Percentiles rank a stretch among this genome's conserved stretches.
phyloP scores from a whole-genome alignment of 1,140 invertebrate genomes.

The Magallana gigas region DNA sequence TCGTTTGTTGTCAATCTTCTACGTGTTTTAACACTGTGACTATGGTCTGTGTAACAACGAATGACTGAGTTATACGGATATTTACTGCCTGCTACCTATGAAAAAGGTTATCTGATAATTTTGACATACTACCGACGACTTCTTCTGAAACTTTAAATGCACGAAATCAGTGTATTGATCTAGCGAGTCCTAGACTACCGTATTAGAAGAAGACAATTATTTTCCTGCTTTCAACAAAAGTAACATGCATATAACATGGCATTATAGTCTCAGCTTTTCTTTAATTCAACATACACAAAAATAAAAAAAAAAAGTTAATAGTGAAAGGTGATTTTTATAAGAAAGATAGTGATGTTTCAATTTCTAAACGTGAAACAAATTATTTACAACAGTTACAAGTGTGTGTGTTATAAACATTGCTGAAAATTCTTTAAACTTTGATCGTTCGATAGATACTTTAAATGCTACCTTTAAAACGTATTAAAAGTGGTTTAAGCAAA shows the following conservation, averaged over 20 bases:
- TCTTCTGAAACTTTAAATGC: neutral
- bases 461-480: neutral
- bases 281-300: neutral
- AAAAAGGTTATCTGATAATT: slow-evolving; percentile 25
- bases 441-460: neutral
- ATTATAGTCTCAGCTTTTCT: neutral
- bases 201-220: neutral
- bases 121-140: slow-evolving; percentile 12
- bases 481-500: neutral
- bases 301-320: neutral
- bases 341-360: neutral
- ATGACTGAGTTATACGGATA: slow-evolving; percentile 1
- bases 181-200: neutral
- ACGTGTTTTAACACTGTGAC: neutral
- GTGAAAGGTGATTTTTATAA: neutral
- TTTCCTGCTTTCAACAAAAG: neutral
- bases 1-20: slow-evolving; percentile 14
- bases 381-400: neutral
- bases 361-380: neutral
- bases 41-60: neutral
- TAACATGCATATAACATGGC: neutral
- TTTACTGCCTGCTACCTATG: neutral
- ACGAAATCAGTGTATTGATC: slow-evolving; percentile 1
- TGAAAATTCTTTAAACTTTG: neutral
- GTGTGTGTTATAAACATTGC: neutral